These are phyloP conservation scores for Capitulum mitella DNA, from an alignment of 2,888 invertebrate species.

Conservation along the genomic window DNA sequence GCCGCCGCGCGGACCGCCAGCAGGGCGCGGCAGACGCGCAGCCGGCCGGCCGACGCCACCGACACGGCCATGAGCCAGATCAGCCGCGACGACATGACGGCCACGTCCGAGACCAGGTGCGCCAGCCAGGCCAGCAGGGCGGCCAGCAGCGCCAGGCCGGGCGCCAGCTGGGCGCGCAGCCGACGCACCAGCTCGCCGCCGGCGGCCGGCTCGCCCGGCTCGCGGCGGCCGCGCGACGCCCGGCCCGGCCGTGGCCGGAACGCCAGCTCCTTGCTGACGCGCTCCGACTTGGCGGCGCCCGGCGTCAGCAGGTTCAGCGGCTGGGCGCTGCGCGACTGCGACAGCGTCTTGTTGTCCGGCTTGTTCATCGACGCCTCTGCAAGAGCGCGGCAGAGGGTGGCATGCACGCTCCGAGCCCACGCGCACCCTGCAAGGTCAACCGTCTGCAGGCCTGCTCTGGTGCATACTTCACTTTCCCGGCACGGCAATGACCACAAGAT, in stretches of 20 bases:
- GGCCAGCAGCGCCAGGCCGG: slow-evolving; percentile 42
- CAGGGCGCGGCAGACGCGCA: slow-evolving; percentile 23
- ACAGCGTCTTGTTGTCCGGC: slow-evolving; percentile 25
- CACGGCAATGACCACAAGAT: no score
- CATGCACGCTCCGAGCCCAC: no score
- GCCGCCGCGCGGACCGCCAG: slow-evolving; percentile 20
- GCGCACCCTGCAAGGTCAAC: no score
- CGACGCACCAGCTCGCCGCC: not conserved
- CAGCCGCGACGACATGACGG: slow-evolving; percentile 66
- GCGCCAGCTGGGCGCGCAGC: not conserved
- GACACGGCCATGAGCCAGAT: slow-evolving; percentile 53
- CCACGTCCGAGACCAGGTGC: slow-evolving; percentile 69
- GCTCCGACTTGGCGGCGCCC: slow-evolving; percentile 14
- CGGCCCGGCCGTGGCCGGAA: slow-evolving; percentile 6
- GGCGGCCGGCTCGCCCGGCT: not conserved
- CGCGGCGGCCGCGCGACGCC: not conserved
- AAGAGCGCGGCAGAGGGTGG: not conserved
- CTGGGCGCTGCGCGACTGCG: not conserved
- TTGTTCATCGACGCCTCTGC: slow-evolving; percentile 11
- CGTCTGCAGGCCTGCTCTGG: no score
- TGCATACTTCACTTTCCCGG: no score
- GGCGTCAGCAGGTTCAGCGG: slow-evolving; percentile 1
- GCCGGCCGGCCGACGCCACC: slow-evolving; percentile 26
- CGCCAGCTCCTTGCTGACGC: slow-evolving; percentile 20
- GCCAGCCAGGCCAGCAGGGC: slow-evolving; percentile 66